Evolutionary conservation across 2,888 invertebrate species (phyloP), one percentile per base, ranked within the genome.

Genomic region (Acleris sparsana): DNA sequence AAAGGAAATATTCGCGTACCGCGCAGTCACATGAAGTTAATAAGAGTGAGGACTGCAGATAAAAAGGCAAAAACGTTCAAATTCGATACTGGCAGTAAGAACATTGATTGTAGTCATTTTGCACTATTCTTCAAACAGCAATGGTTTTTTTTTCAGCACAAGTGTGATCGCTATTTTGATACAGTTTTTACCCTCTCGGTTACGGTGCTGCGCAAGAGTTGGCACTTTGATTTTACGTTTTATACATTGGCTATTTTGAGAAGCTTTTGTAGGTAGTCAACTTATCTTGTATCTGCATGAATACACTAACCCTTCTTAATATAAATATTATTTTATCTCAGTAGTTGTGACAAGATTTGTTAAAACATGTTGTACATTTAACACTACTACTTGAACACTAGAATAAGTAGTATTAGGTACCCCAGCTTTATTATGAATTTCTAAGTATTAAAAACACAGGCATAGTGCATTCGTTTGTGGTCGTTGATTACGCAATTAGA

Each of bases 31-130:
- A 92, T 93, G 94, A 89, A 94, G 94, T 88, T 94, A 86, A 94
- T 94, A 89, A 92, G 94, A 87, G 94, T 94, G 90, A 93, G 94
- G 92, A 93, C 91, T 69, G 77, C 92, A 76, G 92, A 93, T 88
- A 93, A 92, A 92, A 92, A 91, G 84, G 84, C 89, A 80, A 93
- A 93, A 89, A 87, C 92, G 67, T 93, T 93, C 88, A 87, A 86
- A 93, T 94, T 94, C 89, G 94, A 94, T 93, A 93, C 94, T 83
- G 94, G 94, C 93, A 93, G 93, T 93, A 93, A 93, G 93, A 84
- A 76, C 62, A 72, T 72, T 70, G 70, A 67, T 70, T 71, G 71
- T 73, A 71, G 70, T 69, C 71, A 69, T 71, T 68, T 71, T 73
- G 72, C 73, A 73, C 74, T 70, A 56, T 64, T 71, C 69, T 71